Evolutionary conservation across 2,888 invertebrate genomes (phyloP), one percentile per base, ranked within the genome.

Genomic region (Metalampra italica): DNA sequence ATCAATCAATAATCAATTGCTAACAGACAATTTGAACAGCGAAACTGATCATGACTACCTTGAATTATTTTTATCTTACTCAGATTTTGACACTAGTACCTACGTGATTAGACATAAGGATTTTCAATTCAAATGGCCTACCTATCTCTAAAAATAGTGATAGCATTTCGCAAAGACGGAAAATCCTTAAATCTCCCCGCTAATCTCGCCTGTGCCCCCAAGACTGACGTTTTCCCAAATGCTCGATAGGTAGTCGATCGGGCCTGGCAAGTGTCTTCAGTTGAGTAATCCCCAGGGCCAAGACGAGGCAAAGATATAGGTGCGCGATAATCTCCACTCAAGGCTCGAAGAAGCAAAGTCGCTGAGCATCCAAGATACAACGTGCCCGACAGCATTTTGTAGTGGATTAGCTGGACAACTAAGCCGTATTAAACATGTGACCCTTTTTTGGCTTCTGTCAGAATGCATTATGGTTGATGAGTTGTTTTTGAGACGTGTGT

Each of bases 251-350:
- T 43, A 57, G 65, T 64, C 59, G 62, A 58, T 8, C 36, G n/a
- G 36, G 36, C 54, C 55, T 56, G 56, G 57, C 60, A 62, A 72
- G 73, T 68, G 63, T 59, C 64, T 69, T 62, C 52, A 59, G 49
- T 56, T 60, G 54, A 68, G 64, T 77, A 78, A 75, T 76, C 68
- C 68, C 60, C 65, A 64, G 63, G 66, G 62, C 65, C 64, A 7
- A 59, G 68, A 66, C 55, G 63, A 58, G 62, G 59, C 59, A 66
- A 45, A 72, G 74, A 77, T 75, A 71, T 71, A 78, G 64, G 68
- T 58, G 65, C 62, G 61, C 64, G 80, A 78, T 81, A 78, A 82
- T 81, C 78, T 75, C 66, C 66, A 68, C 66, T 73, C 66, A 66
- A 72, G 71, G 68, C 61, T 57, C 59, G 61, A 69, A 67, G 71